Evolutionary conservation across 2,113 vertebrate genomes (phyloP).

Genomic region (Collichthys lucidus): DNA sequence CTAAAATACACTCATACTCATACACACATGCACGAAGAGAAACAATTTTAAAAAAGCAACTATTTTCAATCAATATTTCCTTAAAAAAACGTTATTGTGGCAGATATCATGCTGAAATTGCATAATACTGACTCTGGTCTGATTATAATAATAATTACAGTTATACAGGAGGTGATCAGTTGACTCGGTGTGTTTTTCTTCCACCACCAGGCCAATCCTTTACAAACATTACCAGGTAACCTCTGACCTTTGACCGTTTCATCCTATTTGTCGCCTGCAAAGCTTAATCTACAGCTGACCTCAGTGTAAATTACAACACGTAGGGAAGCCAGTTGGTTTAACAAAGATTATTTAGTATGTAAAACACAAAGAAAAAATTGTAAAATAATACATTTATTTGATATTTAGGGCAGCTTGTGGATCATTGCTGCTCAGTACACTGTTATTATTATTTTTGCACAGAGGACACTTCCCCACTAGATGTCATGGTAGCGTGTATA

Average conservation of each 20-base stretch:
- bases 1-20: too few relatives aligned
- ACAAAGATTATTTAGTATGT: neutral
- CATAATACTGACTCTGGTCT: too few relatives aligned
- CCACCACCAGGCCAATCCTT: too few relatives aligned
- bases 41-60: too few relatives aligned
- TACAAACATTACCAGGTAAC: neutral
- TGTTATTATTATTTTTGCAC: neutral
- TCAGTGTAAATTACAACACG: neutral
- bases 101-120: too few relatives aligned
- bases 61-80: too few relatives aligned
- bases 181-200: too few relatives aligned
- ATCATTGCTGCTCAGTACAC: fast-evolving
- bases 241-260: conserved; percentile 14
- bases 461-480: conserved; percentile 39
- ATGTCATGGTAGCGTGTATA: conserved; percentile 26
- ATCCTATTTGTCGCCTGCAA: neutral
- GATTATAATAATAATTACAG: too few relatives aligned
- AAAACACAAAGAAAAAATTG: neutral
- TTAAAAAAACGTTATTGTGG: too few relatives aligned
- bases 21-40: too few relatives aligned
- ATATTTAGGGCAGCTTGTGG: neutral
- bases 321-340: neutral
- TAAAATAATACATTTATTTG: neutral
- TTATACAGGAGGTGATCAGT: too few relatives aligned
- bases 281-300: neutral